phyloP scores from a whole-genome alignment of 1,140 invertebrate species.

The Bilobella aurantiaca region DNA sequence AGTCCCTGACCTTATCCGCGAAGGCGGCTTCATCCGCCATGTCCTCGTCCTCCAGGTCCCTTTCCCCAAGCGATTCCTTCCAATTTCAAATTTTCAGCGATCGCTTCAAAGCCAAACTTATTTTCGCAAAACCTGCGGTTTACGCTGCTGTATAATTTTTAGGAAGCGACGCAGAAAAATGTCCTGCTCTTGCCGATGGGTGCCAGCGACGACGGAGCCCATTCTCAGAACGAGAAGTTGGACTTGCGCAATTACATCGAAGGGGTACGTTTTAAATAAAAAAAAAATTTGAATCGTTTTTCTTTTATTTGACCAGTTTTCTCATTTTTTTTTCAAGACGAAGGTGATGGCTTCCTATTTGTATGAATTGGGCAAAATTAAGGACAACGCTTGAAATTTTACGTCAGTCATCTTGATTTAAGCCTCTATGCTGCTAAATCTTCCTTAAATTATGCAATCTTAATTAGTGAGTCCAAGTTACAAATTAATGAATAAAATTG shows the following conservation, averaged over 20 bases:
- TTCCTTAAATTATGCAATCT: no score
- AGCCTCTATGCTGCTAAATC: no score
- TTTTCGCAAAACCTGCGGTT: constrained; percentile 9
- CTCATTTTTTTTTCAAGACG: constrained; percentile 18
- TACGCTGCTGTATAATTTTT: constrained; percentile 34
- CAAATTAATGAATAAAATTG: no score
- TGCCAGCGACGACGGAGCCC: constrained; percentile 87
- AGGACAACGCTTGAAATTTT: no score
- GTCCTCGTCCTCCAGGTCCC: constrained; percentile 63
- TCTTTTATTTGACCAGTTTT: neutral
- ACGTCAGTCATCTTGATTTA: no score
- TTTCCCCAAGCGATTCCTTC: constrained; percentile 9
- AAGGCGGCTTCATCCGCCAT: constrained; percentile 89
- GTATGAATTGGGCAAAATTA: constrained; percentile 59
- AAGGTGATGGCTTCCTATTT: constrained; percentile 62
- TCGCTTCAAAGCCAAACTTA: constrained; percentile 14
- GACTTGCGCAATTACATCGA: constrained; percentile 85
- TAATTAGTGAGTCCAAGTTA: no score
- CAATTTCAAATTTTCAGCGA: neutral
- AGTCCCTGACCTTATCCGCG: constrained; percentile 85
- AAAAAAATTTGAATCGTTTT: constrained; percentile 13
- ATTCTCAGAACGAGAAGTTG: constrained; percentile 97
- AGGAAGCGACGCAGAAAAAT: constrained; percentile 83
- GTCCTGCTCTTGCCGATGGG: constrained; percentile 74
- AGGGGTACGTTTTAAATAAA: constrained; percentile 56